phyloP scores from a whole-genome alignment of 1,140 invertebrate species.

The Triops cancriformis region DNA sequence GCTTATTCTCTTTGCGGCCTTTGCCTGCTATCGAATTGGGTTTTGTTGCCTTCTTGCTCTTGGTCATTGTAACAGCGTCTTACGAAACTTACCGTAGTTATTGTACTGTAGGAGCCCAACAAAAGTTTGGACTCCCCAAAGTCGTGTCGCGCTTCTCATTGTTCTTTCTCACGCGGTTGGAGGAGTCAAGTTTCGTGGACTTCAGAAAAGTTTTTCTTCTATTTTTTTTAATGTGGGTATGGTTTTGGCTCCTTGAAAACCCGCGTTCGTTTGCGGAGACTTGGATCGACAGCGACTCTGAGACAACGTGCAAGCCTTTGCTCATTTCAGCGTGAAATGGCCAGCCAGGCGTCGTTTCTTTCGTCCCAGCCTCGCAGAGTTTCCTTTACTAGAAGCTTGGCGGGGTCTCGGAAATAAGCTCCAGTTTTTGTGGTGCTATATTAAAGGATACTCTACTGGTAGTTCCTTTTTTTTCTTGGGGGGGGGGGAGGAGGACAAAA shows the following conservation, averaged over 20 bases:
- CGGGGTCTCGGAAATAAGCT: neutral
- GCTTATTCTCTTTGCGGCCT: neutral
- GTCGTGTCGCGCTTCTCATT: constrained; percentile 4
- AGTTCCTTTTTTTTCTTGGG: neutral
- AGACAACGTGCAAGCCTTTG: constrained; percentile 5
- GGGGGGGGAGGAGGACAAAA: neutral
- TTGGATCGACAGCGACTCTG: neutral
- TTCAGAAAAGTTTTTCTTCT: no score
- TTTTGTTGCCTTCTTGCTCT: no score
- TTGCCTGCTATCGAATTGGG: no score
- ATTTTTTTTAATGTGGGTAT: neutral
- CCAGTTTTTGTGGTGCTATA: neutral
- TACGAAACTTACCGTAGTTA: no score
- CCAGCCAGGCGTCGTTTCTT: neutral
- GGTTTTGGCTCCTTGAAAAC: neutral
- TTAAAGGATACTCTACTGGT: neutral
- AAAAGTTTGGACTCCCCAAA: neutral
- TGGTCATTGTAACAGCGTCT: no score
- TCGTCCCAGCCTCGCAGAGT: neutral
- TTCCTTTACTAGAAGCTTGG: neutral
- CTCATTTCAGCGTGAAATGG: constrained; percentile 9
- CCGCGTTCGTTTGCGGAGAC: neutral
- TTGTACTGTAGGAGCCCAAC: neutral
- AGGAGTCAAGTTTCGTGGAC: no score
- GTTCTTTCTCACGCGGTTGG: neutral